A percentile compares a stretch with the other conserved stretches of the same genome.
These are phyloP conservation scores for Caenorhabditis becei DNA, from an alignment of 2,888 invertebrate genomes.

Conservation along the genomic window DNA sequence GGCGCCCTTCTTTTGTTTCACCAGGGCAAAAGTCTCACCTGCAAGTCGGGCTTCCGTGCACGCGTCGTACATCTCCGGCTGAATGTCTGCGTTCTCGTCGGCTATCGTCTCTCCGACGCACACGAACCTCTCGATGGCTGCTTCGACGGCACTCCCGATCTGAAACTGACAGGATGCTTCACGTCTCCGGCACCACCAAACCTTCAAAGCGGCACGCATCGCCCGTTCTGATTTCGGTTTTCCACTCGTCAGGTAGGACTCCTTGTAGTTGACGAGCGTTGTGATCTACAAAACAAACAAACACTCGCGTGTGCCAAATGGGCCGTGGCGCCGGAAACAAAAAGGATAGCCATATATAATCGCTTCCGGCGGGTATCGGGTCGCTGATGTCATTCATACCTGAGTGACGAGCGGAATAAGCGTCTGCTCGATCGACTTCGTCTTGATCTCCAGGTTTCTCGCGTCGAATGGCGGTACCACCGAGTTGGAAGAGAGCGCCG, in stretches of 20 bases:
- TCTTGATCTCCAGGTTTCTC: slow-evolving; percentile 89
- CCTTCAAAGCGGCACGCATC: slow-evolving; percentile 87
- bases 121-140: slow-evolving; percentile 97
- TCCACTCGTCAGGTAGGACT: slow-evolving; percentile 85
- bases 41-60: slow-evolving; percentile 96
- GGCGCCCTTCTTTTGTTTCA: not conserved
- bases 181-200: slow-evolving; percentile 25
- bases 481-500: slow-evolving; percentile 37
- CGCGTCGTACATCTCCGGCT: slow-evolving; percentile 97
- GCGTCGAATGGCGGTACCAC: slow-evolving; percentile 77
- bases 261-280: slow-evolving; percentile 90
- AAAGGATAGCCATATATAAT: slow-evolving; percentile 26
- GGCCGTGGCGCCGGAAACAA: slow-evolving; percentile 40
- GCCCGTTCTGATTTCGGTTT: slow-evolving; percentile 85
- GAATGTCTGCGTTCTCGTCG: slow-evolving; percentile 96
- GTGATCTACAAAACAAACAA: slow-evolving; percentile 87
- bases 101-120: slow-evolving; percentile 98
- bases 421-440: slow-evolving; percentile 94
- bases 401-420: slow-evolving; percentile 94
- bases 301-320: slow-evolving; percentile 31
- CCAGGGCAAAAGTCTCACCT: slow-evolving; percentile 85
- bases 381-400: slow-evolving; percentile 85
- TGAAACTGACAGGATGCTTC: slow-evolving; percentile 82
- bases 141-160: slow-evolving; percentile 95
- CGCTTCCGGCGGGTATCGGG: slow-evolving; percentile 20